Percentiles rank a stretch among this genome's conserved stretches.
Conservation (phyloP, 2,797 vertebrate genomes). For the Poecilia wingei region DNA sequence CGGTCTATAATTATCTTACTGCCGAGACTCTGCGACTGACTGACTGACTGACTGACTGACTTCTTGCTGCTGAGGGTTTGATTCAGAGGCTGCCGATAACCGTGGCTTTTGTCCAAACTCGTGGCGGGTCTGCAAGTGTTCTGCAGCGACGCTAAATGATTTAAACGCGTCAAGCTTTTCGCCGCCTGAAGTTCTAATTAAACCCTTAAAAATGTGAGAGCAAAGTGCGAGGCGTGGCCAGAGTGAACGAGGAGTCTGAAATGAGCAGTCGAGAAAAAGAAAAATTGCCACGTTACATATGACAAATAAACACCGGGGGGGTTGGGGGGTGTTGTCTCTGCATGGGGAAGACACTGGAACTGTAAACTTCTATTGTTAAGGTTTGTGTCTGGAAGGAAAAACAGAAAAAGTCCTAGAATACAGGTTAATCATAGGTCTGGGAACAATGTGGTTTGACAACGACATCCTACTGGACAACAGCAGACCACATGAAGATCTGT, state of each 20-base stretch:
- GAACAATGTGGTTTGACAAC: not conserved
- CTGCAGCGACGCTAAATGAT: slow-evolving; percentile 21
- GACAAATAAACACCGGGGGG: slow-evolving; percentile 32
- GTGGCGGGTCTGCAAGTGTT: slow-evolving; percentile 5
- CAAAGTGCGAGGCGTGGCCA: slow-evolving; percentile 57
- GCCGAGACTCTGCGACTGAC: slow-evolving; percentile 32
- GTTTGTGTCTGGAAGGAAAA: not conserved
- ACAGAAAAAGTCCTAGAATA: not conserved
- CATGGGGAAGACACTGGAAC: not conserved
- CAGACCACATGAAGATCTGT: not conserved
- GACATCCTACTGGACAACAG: not conserved
- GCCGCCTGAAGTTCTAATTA: slow-evolving; percentile 57
- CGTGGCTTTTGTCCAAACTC: not conserved
- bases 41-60: slow-evolving; percentile 37
- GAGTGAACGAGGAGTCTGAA: slow-evolving; percentile 40
- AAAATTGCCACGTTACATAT: slow-evolving; percentile 25
- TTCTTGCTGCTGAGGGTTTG: slow-evolving; percentile 45
- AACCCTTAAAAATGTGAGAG: slow-evolving; percentile 58
- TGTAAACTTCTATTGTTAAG: not conserved
- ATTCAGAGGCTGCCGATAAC: slow-evolving; percentile 15
- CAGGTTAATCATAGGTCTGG: not conserved
- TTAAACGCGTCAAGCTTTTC: slow-evolving; percentile 16
- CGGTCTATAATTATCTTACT: slow-evolving; percentile 51
- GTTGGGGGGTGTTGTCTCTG: not conserved
- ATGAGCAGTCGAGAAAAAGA: slow-evolving; percentile 56